phyloP scores from a whole-genome alignment of 2,113 vertebrate genomes.

The Argyrosomus japonicus region DNA sequence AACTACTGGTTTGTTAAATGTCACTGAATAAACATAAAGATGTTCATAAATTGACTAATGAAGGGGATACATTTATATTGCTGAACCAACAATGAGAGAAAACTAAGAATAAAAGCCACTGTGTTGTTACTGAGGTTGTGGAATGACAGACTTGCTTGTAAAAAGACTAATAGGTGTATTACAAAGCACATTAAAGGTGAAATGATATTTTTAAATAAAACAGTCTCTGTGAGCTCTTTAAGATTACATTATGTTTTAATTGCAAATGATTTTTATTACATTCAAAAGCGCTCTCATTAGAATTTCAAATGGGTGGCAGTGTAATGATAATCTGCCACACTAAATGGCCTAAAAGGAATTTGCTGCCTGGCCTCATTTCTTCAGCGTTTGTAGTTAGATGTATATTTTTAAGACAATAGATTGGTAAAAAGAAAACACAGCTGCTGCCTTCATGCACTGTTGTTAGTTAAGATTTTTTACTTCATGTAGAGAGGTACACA shows the following conservation, averaged over 20 bases:
- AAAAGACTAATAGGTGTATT: not conserved
- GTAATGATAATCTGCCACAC: constrained; percentile 13
- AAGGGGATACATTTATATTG: not conserved
- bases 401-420: not conserved
- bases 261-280: not conserved
- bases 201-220: not conserved
- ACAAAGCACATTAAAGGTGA: constrained; percentile 18
- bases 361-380: constrained; percentile 36
- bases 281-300: constrained; percentile 34
- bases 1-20: constrained; percentile 30
- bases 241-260: constrained; percentile 1
- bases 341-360: constrained; percentile 21
- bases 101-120: not conserved
- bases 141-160: not conserved
- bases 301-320: constrained; percentile 18
- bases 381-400: constrained; percentile 4
- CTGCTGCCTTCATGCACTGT: constrained; percentile 43
- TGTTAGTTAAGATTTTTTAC: not conserved
- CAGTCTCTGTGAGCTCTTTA: not conserved
- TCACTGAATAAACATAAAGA: constrained; percentile 9
- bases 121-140: constrained; percentile 9
- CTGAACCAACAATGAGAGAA: not conserved
- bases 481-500: constrained; percentile 22
- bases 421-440: constrained; percentile 36
- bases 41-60: not conserved